Percentiles rank a stretch among this genome's conserved stretches.
These are phyloP conservation scores for Hemiscyllium ocellatum DNA, from an alignment of 2,113 vertebrate genomes.

Conservation along the genomic window DNA sequence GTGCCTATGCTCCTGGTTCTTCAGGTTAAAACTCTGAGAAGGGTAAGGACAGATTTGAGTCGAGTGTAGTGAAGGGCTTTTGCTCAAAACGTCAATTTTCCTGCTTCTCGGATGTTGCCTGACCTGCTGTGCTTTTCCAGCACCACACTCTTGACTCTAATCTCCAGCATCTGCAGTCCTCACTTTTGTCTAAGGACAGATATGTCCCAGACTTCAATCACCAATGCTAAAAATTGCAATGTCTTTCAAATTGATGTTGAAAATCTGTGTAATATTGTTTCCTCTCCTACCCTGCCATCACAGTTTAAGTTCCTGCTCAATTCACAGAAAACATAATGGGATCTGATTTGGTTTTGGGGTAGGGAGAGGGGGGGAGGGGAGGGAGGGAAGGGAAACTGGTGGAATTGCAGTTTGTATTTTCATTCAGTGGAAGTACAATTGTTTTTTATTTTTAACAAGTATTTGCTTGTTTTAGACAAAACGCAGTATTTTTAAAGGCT, in stretches of 20 bases:
- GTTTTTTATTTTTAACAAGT: not conserved
- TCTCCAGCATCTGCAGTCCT: no score
- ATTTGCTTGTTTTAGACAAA: not conserved
- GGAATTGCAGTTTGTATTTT: conserved; percentile 31
- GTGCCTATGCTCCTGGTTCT: not conserved
- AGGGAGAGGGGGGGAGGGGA: not conserved
- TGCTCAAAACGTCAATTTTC: no score
- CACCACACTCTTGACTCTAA: no score
- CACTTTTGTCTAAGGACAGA: not conserved
- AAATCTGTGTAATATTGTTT: not conserved
- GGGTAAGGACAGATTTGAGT: not conserved
- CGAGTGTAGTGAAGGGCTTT: no score
- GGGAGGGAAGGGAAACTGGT: not conserved
- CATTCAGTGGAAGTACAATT: not conserved
- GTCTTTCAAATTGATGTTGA: not conserved
- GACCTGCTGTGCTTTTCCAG: no score
- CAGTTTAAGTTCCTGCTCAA: not conserved
- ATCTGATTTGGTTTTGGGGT: no score
- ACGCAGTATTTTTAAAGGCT: not conserved
- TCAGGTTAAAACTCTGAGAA: not conserved
- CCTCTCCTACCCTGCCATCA: not conserved
- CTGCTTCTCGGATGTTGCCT: no score
- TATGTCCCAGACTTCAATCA: not conserved
- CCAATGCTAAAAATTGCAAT: not conserved
- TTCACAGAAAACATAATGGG: not conserved